A percentile compares a stretch with the other conserved stretches of the same genome.
Conservation (phyloP, 2,888 invertebrate species). For the Apamea epomidion region DNA sequence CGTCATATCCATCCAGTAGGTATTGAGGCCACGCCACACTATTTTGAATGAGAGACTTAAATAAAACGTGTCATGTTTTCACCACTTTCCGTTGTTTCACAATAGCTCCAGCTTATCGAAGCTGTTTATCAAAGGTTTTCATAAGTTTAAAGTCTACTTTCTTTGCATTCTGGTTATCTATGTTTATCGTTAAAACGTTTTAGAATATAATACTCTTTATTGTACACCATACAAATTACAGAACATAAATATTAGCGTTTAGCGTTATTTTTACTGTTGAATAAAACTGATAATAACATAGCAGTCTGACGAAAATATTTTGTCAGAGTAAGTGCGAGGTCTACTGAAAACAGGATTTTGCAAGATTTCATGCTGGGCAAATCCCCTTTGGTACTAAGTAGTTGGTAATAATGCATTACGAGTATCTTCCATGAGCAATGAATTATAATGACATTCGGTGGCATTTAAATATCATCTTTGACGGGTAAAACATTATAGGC, state of each 20-base stretch:
- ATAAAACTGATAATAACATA: background rate
- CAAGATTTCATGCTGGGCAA: background rate
- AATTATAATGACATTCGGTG: background rate
- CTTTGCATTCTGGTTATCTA: conserved; percentile 34
- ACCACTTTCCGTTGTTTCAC: conserved; percentile 79
- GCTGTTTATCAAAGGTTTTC: conserved; percentile 63
- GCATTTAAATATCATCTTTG: background rate
- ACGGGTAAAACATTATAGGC: background rate
- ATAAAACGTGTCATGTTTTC: conserved; percentile 72
- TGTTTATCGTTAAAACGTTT: conserved; percentile 23
- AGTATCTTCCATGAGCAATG: background rate
- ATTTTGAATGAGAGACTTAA: conserved; percentile 81
- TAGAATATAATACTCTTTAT: too few relatives aligned
- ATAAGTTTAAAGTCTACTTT: conserved; percentile 46
- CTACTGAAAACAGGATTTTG: background rate
- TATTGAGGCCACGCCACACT: conserved; percentile 75
- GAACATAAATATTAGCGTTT: too few relatives aligned
- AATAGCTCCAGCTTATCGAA: conserved; percentile 67
- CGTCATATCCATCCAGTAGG: conserved; percentile 56
- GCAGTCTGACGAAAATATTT: background rate
- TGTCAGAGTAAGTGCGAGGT: background rate
- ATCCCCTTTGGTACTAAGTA: background rate
- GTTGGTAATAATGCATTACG: background rate
- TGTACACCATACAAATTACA: too few relatives aligned
- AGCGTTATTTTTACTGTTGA: conserved; percentile 2